Conservation (phyloP, 2,113 vertebrate species). For the Pleuronectes platessa region DNA sequence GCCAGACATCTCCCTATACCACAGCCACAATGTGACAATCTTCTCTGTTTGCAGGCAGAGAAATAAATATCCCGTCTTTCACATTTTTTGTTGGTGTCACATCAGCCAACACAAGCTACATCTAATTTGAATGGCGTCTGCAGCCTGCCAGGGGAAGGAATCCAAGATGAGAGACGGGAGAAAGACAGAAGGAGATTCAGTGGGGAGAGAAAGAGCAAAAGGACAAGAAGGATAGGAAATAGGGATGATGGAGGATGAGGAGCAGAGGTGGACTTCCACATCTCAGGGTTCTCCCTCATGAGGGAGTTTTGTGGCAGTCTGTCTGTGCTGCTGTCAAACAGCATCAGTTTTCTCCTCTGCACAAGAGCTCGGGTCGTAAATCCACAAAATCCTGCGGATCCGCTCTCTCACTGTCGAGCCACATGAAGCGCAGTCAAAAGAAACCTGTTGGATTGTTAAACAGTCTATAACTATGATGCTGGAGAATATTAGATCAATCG, state of each 20-base stretch:
- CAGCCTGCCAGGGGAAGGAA: constrained; percentile 8
- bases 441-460: not conserved
- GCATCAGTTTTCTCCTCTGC: constrained; percentile 31
- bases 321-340: constrained; percentile 57
- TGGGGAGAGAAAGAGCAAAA: not conserved
- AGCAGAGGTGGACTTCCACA: constrained; percentile 38
- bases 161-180: not conserved
- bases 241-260: constrained; percentile 15
- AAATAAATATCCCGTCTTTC: constrained; percentile 35
- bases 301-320: constrained; percentile 34
- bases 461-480: not conserved
- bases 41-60: constrained; percentile 31
- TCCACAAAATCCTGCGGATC: constrained; percentile 27
- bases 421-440: not conserved
- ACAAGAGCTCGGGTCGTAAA: constrained; percentile 12
- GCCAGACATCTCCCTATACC: constrained; percentile 7
- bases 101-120: constrained; percentile 19
- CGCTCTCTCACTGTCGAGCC: constrained; percentile 2
- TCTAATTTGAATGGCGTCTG: not conserved
- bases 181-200: not conserved
- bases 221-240: constrained; percentile 6
- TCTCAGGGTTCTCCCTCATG: constrained; percentile 25
- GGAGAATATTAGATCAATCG: not conserved
- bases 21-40: constrained; percentile 16
- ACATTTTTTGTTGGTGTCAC: constrained; percentile 19